These are phyloP conservation scores for Myanophis thanlyinensis DNA, from an alignment of 2,113 vertebrate genomes.

Conservation along the genomic window DNA sequence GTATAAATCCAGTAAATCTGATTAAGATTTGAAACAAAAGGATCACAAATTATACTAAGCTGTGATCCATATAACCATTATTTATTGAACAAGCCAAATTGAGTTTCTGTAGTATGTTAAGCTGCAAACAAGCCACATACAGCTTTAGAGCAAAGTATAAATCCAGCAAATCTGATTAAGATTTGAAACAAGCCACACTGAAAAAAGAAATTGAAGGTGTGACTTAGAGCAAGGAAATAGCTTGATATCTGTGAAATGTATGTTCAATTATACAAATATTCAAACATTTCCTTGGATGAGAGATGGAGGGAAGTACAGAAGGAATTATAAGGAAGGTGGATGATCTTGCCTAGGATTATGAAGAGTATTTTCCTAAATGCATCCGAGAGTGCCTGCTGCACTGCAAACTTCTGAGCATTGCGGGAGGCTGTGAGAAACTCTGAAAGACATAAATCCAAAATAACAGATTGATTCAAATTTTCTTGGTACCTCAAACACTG, in stretches of 20 bases:
- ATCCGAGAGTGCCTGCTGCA: slow-evolving; percentile 66
- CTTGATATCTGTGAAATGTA: not conserved
- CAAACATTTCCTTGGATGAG: not conserved
- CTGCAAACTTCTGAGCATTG: slow-evolving; percentile 67
- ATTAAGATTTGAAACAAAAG: not conserved
- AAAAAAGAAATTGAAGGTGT: not conserved
- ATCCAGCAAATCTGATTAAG: not conserved
- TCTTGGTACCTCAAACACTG: not conserved
- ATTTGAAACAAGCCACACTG: not conserved
- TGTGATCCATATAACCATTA: not conserved
- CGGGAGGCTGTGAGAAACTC: slow-evolving; percentile 46
- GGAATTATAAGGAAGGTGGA: not conserved
- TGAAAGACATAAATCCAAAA: slow-evolving; percentile 57
- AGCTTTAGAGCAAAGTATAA: not conserved
- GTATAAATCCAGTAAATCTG: not conserved
- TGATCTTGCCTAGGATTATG: slow-evolving; percentile 68
- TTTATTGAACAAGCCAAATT: not conserved
- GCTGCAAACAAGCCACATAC: not conserved
- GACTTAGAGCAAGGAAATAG: too few relatives aligned
- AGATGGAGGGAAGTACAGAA: not conserved
- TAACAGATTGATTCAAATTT: not conserved
- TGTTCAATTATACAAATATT: not conserved
- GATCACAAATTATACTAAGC: not conserved
- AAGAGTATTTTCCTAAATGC: slow-evolving; percentile 78
- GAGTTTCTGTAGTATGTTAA: not conserved